phyloP scores from a whole-genome alignment of 2,888 invertebrate genomes.

The Conus canariensis region DNA sequence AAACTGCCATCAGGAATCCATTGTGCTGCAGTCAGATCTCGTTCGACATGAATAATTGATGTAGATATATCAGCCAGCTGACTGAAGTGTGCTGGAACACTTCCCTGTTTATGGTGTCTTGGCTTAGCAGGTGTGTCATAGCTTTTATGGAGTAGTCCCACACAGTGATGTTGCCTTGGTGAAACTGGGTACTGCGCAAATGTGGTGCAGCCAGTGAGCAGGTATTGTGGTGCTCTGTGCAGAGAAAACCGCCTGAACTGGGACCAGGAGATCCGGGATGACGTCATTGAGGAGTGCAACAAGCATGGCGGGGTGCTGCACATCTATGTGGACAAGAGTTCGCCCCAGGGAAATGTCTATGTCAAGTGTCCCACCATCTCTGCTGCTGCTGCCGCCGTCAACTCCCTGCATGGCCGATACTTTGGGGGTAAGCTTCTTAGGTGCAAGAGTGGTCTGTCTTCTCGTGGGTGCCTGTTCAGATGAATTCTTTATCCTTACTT shows the following conservation, averaged over 20 bases:
- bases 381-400: slow-evolving; percentile 97
- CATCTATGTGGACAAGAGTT: slow-evolving; percentile 95
- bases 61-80: too few relatives aligned
- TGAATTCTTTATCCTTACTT: too few relatives aligned
- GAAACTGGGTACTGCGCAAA: too few relatives aligned
- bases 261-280: slow-evolving; percentile 96
- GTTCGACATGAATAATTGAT: too few relatives aligned
- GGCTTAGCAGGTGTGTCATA: too few relatives aligned
- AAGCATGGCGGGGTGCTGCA: slow-evolving; percentile 98
- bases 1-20: too few relatives aligned
- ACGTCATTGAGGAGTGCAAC: slow-evolving; percentile 98
- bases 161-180: too few relatives aligned
- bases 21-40: too few relatives aligned
- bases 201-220: background rate
- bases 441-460: background rate
- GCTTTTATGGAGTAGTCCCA: too few relatives aligned
- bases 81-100: too few relatives aligned
- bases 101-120: too few relatives aligned
- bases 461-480: background rate
- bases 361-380: slow-evolving; percentile 98
- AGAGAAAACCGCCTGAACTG: slow-evolving; percentile 89
- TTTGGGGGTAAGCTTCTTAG: slow-evolving; percentile 86
- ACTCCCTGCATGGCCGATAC: slow-evolving; percentile 97
- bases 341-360: slow-evolving; percentile 97
- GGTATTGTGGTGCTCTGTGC: slow-evolving; percentile 57